A percentile compares a stretch with the other conserved stretches of the same genome.
Conservation (phyloP, 2,888 invertebrate genomes). For the Sycophila texana region DNA sequence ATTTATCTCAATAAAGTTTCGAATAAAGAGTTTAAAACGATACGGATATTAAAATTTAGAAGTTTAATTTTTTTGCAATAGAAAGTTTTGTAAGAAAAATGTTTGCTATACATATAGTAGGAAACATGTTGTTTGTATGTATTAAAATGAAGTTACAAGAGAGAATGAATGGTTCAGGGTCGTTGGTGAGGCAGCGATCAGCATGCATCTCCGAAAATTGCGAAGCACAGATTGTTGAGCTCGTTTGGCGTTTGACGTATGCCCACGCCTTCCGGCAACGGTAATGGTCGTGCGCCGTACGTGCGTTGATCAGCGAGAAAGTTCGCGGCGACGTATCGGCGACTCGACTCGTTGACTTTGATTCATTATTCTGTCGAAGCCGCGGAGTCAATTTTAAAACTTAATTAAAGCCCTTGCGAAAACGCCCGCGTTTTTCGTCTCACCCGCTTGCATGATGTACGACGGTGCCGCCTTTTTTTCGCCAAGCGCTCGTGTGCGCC, state of each 20-base stretch:
- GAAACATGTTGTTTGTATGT: too few relatives aligned
- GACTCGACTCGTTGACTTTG: constrained; percentile 44
- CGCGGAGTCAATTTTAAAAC: constrained; percentile 48
- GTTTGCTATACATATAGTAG: too few relatives aligned
- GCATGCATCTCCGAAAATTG: neutral
- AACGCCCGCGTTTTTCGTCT: constrained; percentile 19
- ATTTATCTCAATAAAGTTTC: constrained; percentile 10
- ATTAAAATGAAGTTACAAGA: too few relatives aligned
- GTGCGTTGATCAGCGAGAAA: constrained; percentile 33
- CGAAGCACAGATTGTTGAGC: neutral
- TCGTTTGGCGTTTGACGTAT: neutral
- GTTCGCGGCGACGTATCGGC: constrained; percentile 29
- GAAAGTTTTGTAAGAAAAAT: too few relatives aligned
- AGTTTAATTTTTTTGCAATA: too few relatives aligned
- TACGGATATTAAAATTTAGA: constrained; percentile 27
- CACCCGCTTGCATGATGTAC: constrained; percentile 19
- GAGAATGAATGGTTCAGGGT: neutral
- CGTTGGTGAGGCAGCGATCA: neutral
- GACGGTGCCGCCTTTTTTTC: constrained; percentile 1
- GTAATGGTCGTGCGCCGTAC: constrained; percentile 29
- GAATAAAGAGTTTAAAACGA: constrained; percentile 18
- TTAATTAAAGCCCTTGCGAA: constrained; percentile 46
- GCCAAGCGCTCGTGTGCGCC: neutral
- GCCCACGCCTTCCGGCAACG: constrained; percentile 34
- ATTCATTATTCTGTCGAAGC: constrained; percentile 41